These are phyloP conservation scores for Apodemia zela DNA, from an alignment of 2,888 invertebrate genomes.

Conservation along the genomic window DNA sequence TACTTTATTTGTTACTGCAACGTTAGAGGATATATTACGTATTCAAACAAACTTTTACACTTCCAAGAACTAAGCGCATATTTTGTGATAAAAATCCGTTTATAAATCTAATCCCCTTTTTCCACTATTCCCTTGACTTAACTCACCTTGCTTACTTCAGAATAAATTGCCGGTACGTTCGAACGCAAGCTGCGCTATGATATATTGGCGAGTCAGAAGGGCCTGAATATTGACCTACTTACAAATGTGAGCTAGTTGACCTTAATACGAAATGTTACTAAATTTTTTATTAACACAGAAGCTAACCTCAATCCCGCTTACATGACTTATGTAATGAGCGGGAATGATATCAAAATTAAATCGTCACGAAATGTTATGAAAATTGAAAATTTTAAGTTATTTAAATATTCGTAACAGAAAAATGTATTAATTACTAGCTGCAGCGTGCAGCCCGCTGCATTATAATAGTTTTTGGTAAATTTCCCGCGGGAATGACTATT, in stretches of 20 bases:
- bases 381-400: background rate
- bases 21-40: too few species aligned
- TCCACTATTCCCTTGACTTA: constrained; percentile 9
- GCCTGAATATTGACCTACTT: constrained; percentile 23
- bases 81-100: background rate
- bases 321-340: background rate
- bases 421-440: too few species aligned
- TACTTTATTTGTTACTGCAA: too few species aligned
- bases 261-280: constrained; percentile 18
- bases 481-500: too few species aligned
- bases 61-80: background rate
- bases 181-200: constrained; percentile 33
- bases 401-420: too few species aligned
- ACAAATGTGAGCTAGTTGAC: constrained; percentile 19
- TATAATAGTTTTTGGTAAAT: too few species aligned
- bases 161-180: constrained; percentile 23
- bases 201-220: constrained; percentile 28
- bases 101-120: constrained; percentile 8
- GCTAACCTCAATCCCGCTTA: background rate
- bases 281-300: constrained; percentile 8
- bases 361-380: background rate
- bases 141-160: constrained; percentile 14
- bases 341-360: background rate
- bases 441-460: too few species aligned
- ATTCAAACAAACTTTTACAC: too few species aligned